Base-by-base conservation (phyloP, 2,113 vertebrate species). In the Otis tarda region DNA sequence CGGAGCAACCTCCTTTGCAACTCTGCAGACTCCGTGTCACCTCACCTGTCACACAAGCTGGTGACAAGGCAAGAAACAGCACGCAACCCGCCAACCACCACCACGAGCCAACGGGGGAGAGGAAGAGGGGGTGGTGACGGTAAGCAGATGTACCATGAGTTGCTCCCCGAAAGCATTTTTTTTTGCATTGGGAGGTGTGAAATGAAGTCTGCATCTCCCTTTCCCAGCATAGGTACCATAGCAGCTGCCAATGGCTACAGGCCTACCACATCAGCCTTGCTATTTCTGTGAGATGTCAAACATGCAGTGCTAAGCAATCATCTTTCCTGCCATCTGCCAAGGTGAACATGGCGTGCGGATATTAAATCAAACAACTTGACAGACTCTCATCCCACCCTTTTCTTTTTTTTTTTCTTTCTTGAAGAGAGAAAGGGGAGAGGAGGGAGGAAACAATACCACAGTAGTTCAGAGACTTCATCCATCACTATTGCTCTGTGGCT, bases 41-140 rank as follows among this genome's bases (percentile, higher is more conserved):
- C 91, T 97, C 97, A 94, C 97, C 92, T 97, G 95, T 96, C 97
- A 96, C 97, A 82, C 87, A 87, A 95, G 84, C 94, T 89, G 97
- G 94, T 95, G 96, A 97, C 95, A 94, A 86, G 75, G 31, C 5
- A 41, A 87, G 75, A 9, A 70, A 89, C 82, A 93, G 31, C 77
- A 86, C 2, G 0, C 64, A 52, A 89, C 50, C 87, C 13, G 14
- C 37, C 95, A 95, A 74, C 94, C 70, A 68, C 59, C 88, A 67
- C 73, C 64, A 6, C 3, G 3, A 92, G 68, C 19, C 93, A 43
- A 83, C 4, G 0, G 17, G 74, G 86, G 52, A 88, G 70, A 67
- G 71, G 70, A 70, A 27, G 31, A 56, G 55, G 64, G 15, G 77
- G 64, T 7, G 77, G 27, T 0, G 25, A 59, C 56, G 30, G 53